Percentiles rank a stretch among this genome's conserved stretches.
phyloP scores from a whole-genome alignment of 2,113 vertebrate species.

The Cepphus grylle region DNA sequence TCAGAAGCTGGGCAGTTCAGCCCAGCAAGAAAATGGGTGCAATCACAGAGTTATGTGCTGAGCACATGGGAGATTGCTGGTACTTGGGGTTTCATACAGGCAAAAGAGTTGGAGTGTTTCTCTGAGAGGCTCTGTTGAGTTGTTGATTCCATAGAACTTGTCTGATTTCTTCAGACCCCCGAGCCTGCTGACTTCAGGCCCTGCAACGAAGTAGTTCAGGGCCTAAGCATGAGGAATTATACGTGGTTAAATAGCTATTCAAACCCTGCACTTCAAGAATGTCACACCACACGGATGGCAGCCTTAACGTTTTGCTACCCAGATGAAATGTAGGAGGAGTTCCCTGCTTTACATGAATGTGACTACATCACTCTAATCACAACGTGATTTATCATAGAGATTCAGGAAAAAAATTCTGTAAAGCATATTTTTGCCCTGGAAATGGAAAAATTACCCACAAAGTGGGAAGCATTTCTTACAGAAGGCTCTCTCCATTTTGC shows the following conservation, averaged over 20 bases:
- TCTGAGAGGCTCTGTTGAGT: neutral
- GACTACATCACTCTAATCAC: neutral
- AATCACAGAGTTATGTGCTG: neutral
- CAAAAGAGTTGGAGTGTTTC: neutral
- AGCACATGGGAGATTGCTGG: neutral
- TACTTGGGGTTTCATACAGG: neutral
- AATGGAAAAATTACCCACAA: neutral
- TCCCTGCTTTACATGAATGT: neutral
- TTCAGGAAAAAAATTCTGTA: neutral
- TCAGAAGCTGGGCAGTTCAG: neutral
- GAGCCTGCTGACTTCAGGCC: neutral
- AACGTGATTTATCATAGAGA: neutral
- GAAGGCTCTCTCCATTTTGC: neutral
- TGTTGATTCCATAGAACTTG: neutral
- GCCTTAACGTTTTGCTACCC: neutral
- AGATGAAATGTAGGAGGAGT: neutral
- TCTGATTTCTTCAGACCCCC: neutral
- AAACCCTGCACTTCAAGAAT: neutral
- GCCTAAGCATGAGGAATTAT: neutral
- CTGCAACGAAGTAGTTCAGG: neutral
- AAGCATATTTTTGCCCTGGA: neutral
- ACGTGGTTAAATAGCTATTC: neutral
- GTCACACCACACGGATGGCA: neutral
- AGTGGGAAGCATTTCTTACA: neutral
- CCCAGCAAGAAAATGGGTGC: neutral